These are phyloP conservation scores for Lasioglossum albipes DNA, from an alignment of 1,140 invertebrate species.

Conservation along the genomic window DNA sequence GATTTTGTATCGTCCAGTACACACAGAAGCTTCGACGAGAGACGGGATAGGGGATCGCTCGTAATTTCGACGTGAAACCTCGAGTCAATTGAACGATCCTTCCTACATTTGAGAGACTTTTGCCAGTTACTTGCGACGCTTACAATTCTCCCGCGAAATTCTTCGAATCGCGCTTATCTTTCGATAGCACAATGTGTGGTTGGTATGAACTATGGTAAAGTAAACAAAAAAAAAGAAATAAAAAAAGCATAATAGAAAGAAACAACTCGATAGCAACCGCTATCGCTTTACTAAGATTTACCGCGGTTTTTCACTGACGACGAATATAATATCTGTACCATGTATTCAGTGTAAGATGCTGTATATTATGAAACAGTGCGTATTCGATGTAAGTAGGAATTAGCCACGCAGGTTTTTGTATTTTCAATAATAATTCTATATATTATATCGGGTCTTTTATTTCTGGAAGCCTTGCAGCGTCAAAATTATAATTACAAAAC, in stretches of 20 bases:
- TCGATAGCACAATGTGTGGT: slow-evolving; percentile 11
- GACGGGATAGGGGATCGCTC: neutral
- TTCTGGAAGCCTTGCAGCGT: neutral
- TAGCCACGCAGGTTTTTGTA: slow-evolving; percentile 37
- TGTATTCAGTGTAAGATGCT: slow-evolving; percentile 29
- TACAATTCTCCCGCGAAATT: neutral
- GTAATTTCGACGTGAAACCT: neutral
- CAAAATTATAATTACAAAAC: too few relatives aligned
- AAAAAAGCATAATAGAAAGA: neutral
- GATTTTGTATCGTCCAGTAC: neutral
- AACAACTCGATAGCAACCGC: slow-evolving; percentile 5
- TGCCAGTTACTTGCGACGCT: neutral
- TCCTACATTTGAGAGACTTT: neutral
- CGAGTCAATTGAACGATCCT: neutral
- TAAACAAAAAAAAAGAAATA: neutral
- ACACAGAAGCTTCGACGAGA: neutral
- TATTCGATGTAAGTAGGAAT: slow-evolving; percentile 35
- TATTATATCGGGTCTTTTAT: neutral
- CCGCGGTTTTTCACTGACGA: slow-evolving; percentile 20
- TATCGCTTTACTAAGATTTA: slow-evolving; percentile 28
- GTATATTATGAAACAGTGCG: slow-evolving; percentile 27
- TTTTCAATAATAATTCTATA: slow-evolving; percentile 47
- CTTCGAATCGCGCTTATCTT: slow-evolving; percentile 5
- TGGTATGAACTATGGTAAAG: slow-evolving; percentile 27
- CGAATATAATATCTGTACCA: slow-evolving; percentile 1